Evolutionary conservation across 2,888 invertebrate genomes (phyloP), one percentile per base, ranked within the genome.

Genomic region (Volucella inflata): DNA sequence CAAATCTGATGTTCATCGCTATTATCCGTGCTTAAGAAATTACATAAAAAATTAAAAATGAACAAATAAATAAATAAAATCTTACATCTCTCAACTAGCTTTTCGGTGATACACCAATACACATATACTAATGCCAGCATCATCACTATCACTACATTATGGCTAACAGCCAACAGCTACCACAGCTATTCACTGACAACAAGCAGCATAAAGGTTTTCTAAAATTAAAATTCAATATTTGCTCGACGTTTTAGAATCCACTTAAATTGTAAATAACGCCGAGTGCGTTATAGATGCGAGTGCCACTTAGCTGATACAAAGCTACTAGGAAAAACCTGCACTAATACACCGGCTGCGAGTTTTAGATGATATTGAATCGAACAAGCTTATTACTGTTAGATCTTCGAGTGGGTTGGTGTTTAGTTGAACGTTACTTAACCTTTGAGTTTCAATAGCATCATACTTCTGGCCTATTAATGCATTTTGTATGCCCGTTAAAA

Each of bases 151-250:
- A 16, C 67, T 8, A 14, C 2, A 10, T 12, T 38, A 17, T 42
- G 53, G 46, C 40, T 14, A 10, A 42, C 12, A 11, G 40, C 42
- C 64, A 30, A 30, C 51, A 36, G 12, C 46, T 64, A 62, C 70
- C 51, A 62, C 42, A 48, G 53, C 11, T 48, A 50, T 68, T 21
- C 30, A 62, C 16, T 51, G 71, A 71, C 71, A 53, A 62, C 60
- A 67, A 71, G 67, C 53, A 67, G 30, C 42, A n/a, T 57, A 50
- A 60, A 74, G 78, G 60, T 84, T 84, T 77, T 84, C 60, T 77
- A 76, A 80, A 87, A 83, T 87, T 87, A 76, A 88, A 87, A 87
- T 87, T 87, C 87, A 88, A 88, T 88, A 88, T 88, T 88, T 88
- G 83, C 72, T 83, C 57, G 87, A 80, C 79, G 87, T 87, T 87